Evolutionary conservation across 2,113 vertebrate genomes (phyloP), one percentile per base, ranked within the genome.

Genomic region (Rhea americana): DNA sequence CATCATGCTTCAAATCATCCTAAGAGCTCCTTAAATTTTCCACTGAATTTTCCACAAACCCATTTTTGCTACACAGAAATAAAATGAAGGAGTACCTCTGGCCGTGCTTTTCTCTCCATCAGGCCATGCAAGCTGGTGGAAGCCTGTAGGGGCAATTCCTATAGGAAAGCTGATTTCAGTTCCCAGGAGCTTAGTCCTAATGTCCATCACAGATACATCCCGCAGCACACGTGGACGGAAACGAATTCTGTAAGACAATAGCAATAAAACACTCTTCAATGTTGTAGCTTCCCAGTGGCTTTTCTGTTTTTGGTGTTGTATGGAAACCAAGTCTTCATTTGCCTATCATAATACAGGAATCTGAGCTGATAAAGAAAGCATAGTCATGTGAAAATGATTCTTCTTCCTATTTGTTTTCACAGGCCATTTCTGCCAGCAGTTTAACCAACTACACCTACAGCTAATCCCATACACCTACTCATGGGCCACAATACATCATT

Each of bases 41-140:
- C 20, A 37, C 14, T 15, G 37, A 41, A 22, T 82, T 85, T 91
- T 28, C 66, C 17, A 70, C 7, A 48, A 25, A 0, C 2, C 21
- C 3, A 1, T 28, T 59, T 80, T 50, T 66, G 61, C 43, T 48
- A 30, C 15, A 11, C 2, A 5, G 21, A 15, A 73, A 45, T 8
- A 55, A 75, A 82, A 35, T 50, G 56, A 39, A 59, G 51, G 28
- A 61, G 5, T 97, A 99, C 99, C 99, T 94, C 98, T 98, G 79
- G 99, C 98, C 47, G 99, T 99, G 93, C 99, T 99, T 95, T 98
- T 92, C 96, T 99, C 99, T 41, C 99, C 99, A 41, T 99, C 98
- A 3, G 98, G 98, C 98, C 99, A 99, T 43, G 98, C 98, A 19
- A 99, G 94, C 63, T 98, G 98, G 92, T 99, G 99, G 78, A 99